Conservation (phyloP, 1,140 invertebrate species). For the Drosophila gunungcola region DNA sequence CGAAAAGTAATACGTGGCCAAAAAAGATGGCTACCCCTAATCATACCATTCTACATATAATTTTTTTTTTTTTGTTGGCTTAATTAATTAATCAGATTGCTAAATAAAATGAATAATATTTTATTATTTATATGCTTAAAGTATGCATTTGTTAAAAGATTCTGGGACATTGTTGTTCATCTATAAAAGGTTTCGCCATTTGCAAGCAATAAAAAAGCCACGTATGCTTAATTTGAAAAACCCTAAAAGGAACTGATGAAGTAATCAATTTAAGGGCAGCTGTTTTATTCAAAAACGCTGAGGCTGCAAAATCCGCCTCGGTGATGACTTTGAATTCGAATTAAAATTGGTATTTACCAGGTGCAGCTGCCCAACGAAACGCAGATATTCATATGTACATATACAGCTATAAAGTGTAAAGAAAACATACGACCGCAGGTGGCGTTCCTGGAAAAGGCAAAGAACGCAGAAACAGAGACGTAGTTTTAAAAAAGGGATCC, state of each 20-base stretch:
- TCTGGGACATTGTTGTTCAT: too few relatives aligned
- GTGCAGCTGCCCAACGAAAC: conserved; percentile 36
- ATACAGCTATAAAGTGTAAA: conserved; percentile 24
- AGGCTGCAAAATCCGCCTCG: conserved; percentile 54
- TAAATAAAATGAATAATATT: too few relatives aligned
- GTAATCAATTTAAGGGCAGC: conserved; percentile 15
- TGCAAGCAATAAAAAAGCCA: not conserved
- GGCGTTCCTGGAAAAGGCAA: conserved; percentile 45
- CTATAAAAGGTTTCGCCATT: too few relatives aligned
- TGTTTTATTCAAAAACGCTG: conserved; percentile 43
- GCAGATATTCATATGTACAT: conserved; percentile 22
- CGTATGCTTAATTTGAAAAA: not conserved
- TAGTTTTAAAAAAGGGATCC: conserved; percentile 5
- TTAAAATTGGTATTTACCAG: conserved; percentile 36
- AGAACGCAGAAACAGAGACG: conserved; percentile 55
- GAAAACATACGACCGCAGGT: conserved; percentile 27
- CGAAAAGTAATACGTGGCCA: too few relatives aligned
- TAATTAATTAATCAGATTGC: too few relatives aligned
- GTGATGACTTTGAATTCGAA: conserved; percentile 29
- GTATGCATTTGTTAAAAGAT: too few relatives aligned
- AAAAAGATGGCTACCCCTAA: too few relatives aligned
- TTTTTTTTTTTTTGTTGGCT: too few relatives aligned
- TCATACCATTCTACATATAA: too few relatives aligned
- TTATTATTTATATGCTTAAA: too few relatives aligned
- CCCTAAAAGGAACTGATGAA: conserved; percentile 14